Conservation (phyloP, 2,888 invertebrate species). For the Stenodera caucasica region DNA sequence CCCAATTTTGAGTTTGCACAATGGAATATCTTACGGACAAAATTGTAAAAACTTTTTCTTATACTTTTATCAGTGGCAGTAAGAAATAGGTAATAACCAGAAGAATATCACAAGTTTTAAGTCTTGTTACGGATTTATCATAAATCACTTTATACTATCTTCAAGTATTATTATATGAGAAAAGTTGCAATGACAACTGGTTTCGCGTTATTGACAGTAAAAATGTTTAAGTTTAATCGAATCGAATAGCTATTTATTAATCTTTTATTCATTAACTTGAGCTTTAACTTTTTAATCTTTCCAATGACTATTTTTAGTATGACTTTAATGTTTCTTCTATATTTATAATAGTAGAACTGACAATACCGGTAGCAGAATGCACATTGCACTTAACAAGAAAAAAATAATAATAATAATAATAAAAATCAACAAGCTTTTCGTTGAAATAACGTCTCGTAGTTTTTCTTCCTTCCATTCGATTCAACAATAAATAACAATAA, state of each 20-base stretch:
- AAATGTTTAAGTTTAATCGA: conserved; percentile 10
- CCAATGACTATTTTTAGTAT: conserved; percentile 8
- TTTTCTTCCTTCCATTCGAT: neutral
- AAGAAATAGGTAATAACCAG: neutral
- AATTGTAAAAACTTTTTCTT: neutral
- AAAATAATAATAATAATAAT: too few species aligned
- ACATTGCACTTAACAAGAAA: neutral
- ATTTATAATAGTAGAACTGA: neutral
- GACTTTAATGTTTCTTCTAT: conserved; percentile 6
- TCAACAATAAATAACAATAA: neutral
- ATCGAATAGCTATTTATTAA: conserved; percentile 15
- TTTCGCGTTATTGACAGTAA: conserved; percentile 7
- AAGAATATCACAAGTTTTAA: conserved; percentile 11
- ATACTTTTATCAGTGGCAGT: neutral
- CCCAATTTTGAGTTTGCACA: neutral
- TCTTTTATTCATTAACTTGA: conserved; percentile 22
- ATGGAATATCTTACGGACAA: conserved; percentile 1
- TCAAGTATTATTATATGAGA: neutral
- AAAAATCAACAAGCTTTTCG: neutral
- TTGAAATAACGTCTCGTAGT: neutral
- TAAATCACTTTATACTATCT: conserved; percentile 14
- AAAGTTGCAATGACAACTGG: conserved; percentile 13
- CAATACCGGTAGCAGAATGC: neutral
- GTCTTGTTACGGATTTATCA: conserved; percentile 9
- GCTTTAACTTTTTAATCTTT: neutral